Evolutionary conservation across 2,113 vertebrate genomes (phyloP).

Genomic region (Gymnogyps californianus): DNA sequence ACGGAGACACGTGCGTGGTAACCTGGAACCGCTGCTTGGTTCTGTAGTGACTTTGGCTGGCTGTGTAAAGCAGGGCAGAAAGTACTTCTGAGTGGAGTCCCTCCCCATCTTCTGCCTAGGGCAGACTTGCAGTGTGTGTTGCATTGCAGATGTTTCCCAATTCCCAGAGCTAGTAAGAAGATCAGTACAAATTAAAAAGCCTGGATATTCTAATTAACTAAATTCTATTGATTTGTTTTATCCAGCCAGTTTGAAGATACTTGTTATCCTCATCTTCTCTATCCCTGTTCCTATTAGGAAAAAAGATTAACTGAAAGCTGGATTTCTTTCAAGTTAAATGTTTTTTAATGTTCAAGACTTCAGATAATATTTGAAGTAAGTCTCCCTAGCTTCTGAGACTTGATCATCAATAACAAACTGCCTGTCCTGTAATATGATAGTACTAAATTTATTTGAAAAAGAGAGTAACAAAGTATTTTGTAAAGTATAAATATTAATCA

Average conservation of each 20-base stretch:
- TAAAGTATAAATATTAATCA: neutral
- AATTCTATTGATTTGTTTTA: neutral
- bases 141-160: neutral
- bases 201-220: neutral
- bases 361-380: neutral
- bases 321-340: neutral
- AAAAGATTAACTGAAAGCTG: neutral
- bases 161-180: neutral
- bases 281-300: neutral
- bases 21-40: neutral
- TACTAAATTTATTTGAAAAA: neutral
- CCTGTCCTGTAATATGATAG: neutral
- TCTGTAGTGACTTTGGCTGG: neutral
- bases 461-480: neutral
- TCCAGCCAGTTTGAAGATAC: neutral
- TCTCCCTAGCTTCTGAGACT: neutral
- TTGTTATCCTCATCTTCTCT: neutral
- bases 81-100: neutral
- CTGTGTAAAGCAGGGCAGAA: neutral
- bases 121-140: neutral
- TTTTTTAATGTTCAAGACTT: neutral
- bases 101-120: neutral
- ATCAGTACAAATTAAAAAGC: neutral
- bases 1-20: rapidly evolving
- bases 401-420: neutral